Base-by-base conservation (phyloP, 2,888 invertebrate species). In the Hydriomena furcata region DNA sequence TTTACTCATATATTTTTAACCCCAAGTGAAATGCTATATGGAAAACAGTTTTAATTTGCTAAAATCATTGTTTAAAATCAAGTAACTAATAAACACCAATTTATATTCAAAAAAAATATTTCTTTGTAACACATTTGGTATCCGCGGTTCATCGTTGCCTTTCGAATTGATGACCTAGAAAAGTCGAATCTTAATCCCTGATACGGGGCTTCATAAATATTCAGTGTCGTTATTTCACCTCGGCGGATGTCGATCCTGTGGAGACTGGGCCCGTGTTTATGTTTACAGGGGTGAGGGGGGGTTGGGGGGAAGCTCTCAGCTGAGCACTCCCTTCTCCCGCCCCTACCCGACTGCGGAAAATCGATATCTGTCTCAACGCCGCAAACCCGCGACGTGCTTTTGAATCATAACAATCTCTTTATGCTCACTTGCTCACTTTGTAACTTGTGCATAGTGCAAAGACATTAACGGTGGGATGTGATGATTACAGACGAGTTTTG, bases 201-300 rank as follows among this genome's bases (percentile, higher is more conserved):
- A 82, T 84, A 83, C 79, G 77, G 73, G 69, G 74, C 74, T 79
- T 84, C 83, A 88, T 88, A 88, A 87, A 88, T 88, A 89, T 89
- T 88, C 88, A 83, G 79, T 73, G 79, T 82, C 79, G 80, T 84
- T 87, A 86, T 86, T 87, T 84, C 83, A 87, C 87, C 85, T 87
- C 84, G 79, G 67, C 79, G 79, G 79, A 79, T 79, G 83, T 81
- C 82, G 87, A 84, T 86, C 77, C 79, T 80, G 79, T 34, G 20
- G 31, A 49, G 61, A 61, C 61, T 52, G 70, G 78, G 77, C 74
- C 76, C 75, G 84, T 87, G 88, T 88, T 88, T 88, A 85, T 87
- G 86, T 87, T 87, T 88, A 84, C 85, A 80, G 83, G 81, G 70
- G 55, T 20, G 61, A 54, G 61, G 65, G 73, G 65, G 59, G 59